These are phyloP conservation scores for Turdus rufiventris DNA, from an alignment of 2,113 vertebrate species.

Conservation along the genomic window DNA sequence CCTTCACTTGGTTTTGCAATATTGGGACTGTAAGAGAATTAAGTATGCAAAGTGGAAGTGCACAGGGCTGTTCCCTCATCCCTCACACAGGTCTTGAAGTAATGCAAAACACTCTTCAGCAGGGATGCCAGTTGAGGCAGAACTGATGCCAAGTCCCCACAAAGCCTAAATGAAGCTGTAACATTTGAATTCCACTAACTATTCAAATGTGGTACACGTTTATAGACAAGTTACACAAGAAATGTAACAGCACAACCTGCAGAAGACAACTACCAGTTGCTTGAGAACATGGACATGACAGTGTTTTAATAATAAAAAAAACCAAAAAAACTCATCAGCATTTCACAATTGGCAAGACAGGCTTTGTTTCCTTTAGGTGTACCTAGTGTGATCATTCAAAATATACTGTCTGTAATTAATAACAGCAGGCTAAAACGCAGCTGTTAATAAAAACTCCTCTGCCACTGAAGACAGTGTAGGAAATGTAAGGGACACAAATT, in stretches of 20 bases:
- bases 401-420: neutral
- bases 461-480: fast-evolving
- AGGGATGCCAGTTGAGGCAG: neutral
- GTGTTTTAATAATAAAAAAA: neutral
- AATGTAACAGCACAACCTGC: neutral
- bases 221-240: slow-evolving; percentile 37
- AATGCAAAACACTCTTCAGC: neutral
- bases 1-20: neutral
- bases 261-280: neutral
- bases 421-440: neutral
- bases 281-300: neutral
- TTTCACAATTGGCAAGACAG: neutral
- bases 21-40: neutral
- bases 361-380: neutral
- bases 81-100: neutral
- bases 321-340: neutral
- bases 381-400: neutral
- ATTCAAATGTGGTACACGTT: slow-evolving; percentile 11
- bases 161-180: neutral
- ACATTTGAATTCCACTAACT: slow-evolving; percentile 39
- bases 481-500: neutral
- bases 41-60: neutral
- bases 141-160: neutral
- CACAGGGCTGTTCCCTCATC: neutral
- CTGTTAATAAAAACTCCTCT: neutral